Conservation (phyloP, 2,113 vertebrate species). For the Gymnogyps californianus region DNA sequence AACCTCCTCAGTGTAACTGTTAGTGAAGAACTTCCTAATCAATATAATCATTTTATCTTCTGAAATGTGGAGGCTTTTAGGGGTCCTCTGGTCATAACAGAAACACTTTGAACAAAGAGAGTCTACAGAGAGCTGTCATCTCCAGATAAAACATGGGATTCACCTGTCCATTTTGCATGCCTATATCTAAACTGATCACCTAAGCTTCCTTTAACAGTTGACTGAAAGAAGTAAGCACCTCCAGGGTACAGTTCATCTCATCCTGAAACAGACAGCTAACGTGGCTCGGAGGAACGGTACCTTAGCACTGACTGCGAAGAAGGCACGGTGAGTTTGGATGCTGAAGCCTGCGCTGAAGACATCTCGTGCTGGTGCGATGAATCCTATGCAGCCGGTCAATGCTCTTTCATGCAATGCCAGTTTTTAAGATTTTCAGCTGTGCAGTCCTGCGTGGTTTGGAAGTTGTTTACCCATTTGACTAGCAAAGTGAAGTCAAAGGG, state of each 20-base stretch:
- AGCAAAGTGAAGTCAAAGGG: neutral
- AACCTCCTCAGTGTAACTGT: neutral
- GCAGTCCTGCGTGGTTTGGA: neutral
- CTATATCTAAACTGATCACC: neutral
- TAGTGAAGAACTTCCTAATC: conserved; percentile 15
- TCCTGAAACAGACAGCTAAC: neutral
- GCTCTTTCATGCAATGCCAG: neutral
- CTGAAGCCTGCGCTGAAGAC: neutral
- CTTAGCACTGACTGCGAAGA: neutral
- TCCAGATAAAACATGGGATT: neutral
- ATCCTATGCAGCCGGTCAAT: neutral
- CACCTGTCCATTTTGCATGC: neutral
- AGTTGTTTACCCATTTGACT: neutral
- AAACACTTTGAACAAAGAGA: neutral
- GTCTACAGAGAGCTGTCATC: neutral
- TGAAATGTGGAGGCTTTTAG: neutral
- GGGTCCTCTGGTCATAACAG: neutral
- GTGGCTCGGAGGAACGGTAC: neutral
- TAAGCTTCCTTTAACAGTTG: neutral
- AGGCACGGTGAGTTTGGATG: neutral
- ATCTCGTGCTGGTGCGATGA: neutral
- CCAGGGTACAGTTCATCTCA: neutral
- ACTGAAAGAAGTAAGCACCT: neutral
- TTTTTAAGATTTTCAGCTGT: neutral
- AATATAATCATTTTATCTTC: neutral